Evolutionary conservation across 1,140 invertebrate species (phyloP), one percentile per base, ranked within the genome.

Genomic region (Nephila pilipes): DNA sequence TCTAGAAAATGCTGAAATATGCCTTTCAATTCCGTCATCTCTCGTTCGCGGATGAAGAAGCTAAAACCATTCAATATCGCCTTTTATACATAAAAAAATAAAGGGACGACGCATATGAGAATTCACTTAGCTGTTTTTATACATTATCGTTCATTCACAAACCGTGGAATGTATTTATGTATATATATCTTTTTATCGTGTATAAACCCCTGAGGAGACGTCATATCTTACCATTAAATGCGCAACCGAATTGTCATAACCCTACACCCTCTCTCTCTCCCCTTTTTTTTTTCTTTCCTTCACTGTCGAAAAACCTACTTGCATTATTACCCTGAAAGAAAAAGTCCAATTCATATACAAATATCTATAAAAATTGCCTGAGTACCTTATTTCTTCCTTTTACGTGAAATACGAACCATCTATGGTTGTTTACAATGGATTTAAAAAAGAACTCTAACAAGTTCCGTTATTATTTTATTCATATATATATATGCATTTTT

Each of bases 221-320:
- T 81, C 80, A 55, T 81, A 81, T 81, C 80, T 81, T 55, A 54
- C 80, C 80, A 81, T 81, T 81, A 81, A 81, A 55, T 54, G 46
- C 46, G 80, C 80, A 46, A 22, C 29, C 22, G 80, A 81, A 81
- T 81, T 81, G 80, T 81, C 80, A 81, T 81, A 55, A 46, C 46
- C 10, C 38, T n/a, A n/a, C n/a, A n/a, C n/a, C n/a, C n/a, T n/a
- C n/a, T 25, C 80, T 20, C 20, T 22, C 29, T 29, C 32, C 32
- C 38, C 14, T n/a, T 75, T 65, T 65, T n/a, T 65, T 65, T 10
- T 25, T 29, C 63, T 69, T 25, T 14, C 8, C n/a, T 25, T 20
- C 32, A 16, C 29, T 22, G 36, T 8, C 18, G 16, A 18, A 75
- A 20, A 75, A 2, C 25, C 14, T 32, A 36, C 29, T 16, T 29